A percentile compares a stretch with the other conserved stretches of the same genome.
phyloP scores from a whole-genome alignment of 2,113 vertebrate species.

The Isurus oxyrinchus region DNA sequence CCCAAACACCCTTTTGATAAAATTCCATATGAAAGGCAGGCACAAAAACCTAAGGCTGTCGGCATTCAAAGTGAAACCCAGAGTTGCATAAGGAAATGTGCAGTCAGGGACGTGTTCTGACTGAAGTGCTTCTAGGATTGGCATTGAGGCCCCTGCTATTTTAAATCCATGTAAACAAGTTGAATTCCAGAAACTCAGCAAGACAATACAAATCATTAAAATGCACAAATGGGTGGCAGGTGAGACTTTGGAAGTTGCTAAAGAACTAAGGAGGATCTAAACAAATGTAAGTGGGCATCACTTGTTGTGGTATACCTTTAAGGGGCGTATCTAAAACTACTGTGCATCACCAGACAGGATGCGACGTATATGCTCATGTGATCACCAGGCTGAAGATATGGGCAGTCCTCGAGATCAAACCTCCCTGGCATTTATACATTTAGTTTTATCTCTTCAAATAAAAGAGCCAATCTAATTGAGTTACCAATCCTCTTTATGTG shows the following conservation, averaged over 20 bases:
- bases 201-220: not conserved
- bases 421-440: too few relatives aligned
- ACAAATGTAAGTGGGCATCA: not conserved
- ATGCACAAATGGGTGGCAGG: not conserved
- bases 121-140: not conserved
- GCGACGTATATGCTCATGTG: too few relatives aligned
- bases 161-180: not conserved
- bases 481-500: too few relatives aligned
- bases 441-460: too few relatives aligned
- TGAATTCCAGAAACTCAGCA: not conserved
- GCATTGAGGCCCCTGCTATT: not conserved
- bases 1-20: not conserved
- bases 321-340: too few relatives aligned
- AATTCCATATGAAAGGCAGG: not conserved
- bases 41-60: not conserved
- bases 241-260: not conserved
- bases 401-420: too few relatives aligned
- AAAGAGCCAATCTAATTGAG: too few relatives aligned
- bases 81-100: not conserved
- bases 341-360: too few relatives aligned
- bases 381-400: too few relatives aligned
- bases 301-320: too few relatives aligned
- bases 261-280: not conserved
- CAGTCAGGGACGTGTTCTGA: not conserved
- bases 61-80: not conserved